These are phyloP conservation scores for Sebastes reedi DNA, from an alignment of 2,797 vertebrate species.

Conservation along the genomic window DNA sequence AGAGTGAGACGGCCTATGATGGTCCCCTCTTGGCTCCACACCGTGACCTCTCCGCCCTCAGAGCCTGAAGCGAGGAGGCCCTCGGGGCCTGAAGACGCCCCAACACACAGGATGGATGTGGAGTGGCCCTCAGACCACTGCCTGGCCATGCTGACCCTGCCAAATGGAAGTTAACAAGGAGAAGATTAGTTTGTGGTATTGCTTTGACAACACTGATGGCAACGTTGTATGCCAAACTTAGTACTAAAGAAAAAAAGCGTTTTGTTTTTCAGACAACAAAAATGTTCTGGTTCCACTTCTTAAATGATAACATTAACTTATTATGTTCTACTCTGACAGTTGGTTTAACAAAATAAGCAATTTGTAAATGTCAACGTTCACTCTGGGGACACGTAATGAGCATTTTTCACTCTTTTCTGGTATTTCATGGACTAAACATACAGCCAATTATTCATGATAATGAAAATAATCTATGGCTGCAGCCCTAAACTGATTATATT, in stretches of 20 bases:
- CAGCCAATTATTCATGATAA: not conserved
- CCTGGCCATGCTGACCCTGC: conserved; percentile 81
- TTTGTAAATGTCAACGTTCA: accelerated
- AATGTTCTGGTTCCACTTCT: not conserved
- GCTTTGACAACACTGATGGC: not conserved
- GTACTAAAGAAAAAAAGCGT: not conserved
- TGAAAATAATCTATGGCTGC: not conserved
- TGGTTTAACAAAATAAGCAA: not conserved
- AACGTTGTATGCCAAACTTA: not conserved
- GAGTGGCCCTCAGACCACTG: conserved; percentile 88
- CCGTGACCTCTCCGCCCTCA: conserved; percentile 86
- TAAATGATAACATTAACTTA: not conserved
- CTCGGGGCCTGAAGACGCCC: conserved; percentile 75
- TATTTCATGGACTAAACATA: not conserved
- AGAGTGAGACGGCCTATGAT: conserved; percentile 75
- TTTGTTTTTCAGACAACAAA: not conserved
- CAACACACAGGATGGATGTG: conserved; percentile 86
- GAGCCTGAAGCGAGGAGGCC: conserved; percentile 89
- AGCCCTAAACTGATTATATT: not conserved
- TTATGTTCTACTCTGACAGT: too few species aligned
- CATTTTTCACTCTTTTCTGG: not conserved
- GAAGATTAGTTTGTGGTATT: not conserved
- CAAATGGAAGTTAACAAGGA: not conserved
- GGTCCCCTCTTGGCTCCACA: conserved; percentile 87
- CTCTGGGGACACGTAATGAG: too few species aligned